Base-by-base conservation (phyloP, 2,797 vertebrate genomes). In the Echeneis naucrates region DNA sequence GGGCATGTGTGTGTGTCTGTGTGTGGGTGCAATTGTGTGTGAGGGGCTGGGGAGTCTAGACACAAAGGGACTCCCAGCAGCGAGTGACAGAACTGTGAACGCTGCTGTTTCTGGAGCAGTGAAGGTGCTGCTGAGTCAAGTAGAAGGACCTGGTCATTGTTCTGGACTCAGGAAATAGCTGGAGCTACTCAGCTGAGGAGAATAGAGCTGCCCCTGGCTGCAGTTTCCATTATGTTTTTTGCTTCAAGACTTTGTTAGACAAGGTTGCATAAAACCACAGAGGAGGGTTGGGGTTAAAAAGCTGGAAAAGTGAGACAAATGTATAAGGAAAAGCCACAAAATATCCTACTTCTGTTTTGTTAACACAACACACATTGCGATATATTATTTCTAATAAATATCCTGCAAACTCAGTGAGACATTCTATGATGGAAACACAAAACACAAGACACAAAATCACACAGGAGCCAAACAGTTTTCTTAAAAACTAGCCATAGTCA, bases 11-110 rank as follows among this genome's bases (percentile, higher is more conserved):
- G 65, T 66, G 60, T 59, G 59, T 60, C 37, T 35, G 51, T 30
- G 33, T 55, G 35, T 44, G 45, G 55, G 57, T 54, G 44, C 55
- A 75, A 1, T 44, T 73, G 71, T 27, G 68, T 67, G 58, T 0
- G 16, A 58, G 64, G 33, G 60, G 69, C 54, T 70, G 87, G 88
- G 88, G 85, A 78, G 74, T 54, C 85, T 75, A 92, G 91, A 93
- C 91, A 93, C 91, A 92, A 93, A 93, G 89, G 79, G 79, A 84
- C 64, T 72, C 86, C 88, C 80, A 68, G 88, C 77, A 81, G 86
- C 82, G 77, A 72, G 71, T 68, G 77, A 83, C 12, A 40, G 68
- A 69, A 71, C 81, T 75, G 53, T 74, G 75, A 81, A 68, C 33
- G 79, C 73, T 68, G 63, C 68, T 40, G 47, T 12, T 51, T 72